Conservation (phyloP, 2,113 vertebrate species). For the Cryptotis parvus region DNA sequence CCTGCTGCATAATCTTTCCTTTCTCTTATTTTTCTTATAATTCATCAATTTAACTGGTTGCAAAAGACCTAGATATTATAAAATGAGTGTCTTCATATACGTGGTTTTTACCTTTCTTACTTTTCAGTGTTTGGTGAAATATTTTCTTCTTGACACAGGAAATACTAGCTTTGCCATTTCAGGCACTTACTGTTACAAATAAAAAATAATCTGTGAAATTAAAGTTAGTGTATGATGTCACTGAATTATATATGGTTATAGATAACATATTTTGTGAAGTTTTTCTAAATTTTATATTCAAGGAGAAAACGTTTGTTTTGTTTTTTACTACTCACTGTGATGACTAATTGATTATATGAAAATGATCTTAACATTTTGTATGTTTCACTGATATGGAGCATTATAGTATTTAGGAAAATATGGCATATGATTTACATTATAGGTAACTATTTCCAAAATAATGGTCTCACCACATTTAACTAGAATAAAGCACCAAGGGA, state of each 20-base stretch:
- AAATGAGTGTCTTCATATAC: background rate
- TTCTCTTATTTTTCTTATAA: background rate
- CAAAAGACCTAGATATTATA: background rate
- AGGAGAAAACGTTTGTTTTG: background rate
- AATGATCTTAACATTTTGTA: background rate
- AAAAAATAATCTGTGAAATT: slow-evolving; percentile 1
- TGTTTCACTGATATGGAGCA: background rate
- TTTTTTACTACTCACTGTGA: background rate
- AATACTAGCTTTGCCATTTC: background rate
- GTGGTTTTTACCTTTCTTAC: background rate
- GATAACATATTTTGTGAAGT: too few relatives aligned
- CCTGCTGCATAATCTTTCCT: too few relatives aligned
- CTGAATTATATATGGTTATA: too few relatives aligned
- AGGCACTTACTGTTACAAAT: background rate
- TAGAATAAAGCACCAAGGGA: background rate
- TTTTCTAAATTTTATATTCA: background rate
- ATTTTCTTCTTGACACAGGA: background rate
- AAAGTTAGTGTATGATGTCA: too few relatives aligned
- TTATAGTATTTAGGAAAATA: background rate
- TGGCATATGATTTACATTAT: background rate
- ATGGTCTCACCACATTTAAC: background rate
- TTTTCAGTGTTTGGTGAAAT: background rate
- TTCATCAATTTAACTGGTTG: slow-evolving; percentile 9
- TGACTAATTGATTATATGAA: background rate
- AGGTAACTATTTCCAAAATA: background rate